Conservation (phyloP, 2,113 vertebrate genomes). For the Ailuropoda melanoleuca region DNA sequence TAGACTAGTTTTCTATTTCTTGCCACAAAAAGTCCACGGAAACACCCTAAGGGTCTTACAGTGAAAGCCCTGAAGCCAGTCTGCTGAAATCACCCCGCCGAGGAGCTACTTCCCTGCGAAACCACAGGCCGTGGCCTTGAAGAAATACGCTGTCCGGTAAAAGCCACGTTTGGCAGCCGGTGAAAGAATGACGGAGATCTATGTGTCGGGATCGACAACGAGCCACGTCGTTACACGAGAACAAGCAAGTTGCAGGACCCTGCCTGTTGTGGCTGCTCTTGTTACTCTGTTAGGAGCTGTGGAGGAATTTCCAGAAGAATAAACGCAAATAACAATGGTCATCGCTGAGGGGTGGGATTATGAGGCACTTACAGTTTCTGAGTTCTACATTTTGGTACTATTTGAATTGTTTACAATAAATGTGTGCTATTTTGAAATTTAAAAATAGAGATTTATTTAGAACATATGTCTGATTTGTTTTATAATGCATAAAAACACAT, state of each 20-base stretch:
- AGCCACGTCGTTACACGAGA: neutral
- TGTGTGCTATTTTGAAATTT: neutral
- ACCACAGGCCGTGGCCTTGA: neutral
- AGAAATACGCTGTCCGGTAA: neutral
- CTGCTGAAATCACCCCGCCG: neutral
- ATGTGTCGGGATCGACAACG: neutral
- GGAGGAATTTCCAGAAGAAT: neutral
- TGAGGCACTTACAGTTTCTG: neutral
- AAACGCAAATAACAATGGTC: neutral
- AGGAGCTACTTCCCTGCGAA: neutral
- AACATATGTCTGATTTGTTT: constrained; percentile 15
- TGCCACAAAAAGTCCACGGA: neutral
- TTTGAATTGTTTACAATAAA: neutral
- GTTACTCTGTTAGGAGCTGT: neutral
- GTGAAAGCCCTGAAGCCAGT: neutral
- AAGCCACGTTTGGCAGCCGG: neutral
- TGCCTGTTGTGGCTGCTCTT: neutral
- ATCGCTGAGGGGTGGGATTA: neutral
- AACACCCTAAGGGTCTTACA: neutral
- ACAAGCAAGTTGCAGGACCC: neutral
- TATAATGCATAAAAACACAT: neutral
- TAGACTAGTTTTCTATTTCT: neutral
- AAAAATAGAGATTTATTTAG: constrained; percentile 7
- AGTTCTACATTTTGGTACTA: neutral
- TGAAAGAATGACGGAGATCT: neutral